Evolutionary conservation across 2,888 invertebrate genomes (phyloP).

Genomic region (Pterobdella sp.): DNA sequence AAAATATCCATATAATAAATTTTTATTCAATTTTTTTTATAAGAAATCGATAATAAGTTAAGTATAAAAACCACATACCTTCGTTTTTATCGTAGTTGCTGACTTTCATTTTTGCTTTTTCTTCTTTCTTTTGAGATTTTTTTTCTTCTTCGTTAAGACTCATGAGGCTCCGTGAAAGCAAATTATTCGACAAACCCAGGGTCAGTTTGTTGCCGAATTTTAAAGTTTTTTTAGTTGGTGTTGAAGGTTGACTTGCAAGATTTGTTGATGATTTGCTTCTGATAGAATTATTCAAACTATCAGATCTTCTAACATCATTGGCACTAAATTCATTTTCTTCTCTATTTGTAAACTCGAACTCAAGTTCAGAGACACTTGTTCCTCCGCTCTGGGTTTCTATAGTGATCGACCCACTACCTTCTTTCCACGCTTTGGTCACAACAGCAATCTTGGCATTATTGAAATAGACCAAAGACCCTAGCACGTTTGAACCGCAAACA

Average conservation of each 20-base stretch:
- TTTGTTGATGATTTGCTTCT: not conserved
- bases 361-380: slow-evolving; percentile 36
- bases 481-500: slow-evolving; percentile 46
- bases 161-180: slow-evolving; percentile 10
- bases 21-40: too few relatives aligned
- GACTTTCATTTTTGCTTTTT: too few relatives aligned
- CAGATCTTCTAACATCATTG: slow-evolving; percentile 6
- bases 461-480: slow-evolving; percentile 44
- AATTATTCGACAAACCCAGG: not conserved
- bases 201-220: not conserved
- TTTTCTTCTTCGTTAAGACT: not conserved
- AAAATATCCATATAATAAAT: too few relatives aligned
- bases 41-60: too few relatives aligned
- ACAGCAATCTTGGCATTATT: slow-evolving; percentile 43
- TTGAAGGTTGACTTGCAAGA: not conserved
- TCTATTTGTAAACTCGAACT: slow-evolving; percentile 25
- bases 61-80: too few relatives aligned
- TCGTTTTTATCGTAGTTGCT: too few relatives aligned
- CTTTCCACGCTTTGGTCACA: slow-evolving; percentile 44
- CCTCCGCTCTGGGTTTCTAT: slow-evolving; percentile 48
- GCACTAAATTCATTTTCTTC: not conserved
- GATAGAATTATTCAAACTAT: not conserved
- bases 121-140: too few relatives aligned
- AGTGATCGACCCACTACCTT: slow-evolving; percentile 44
- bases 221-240: not conserved